Base-by-base conservation (phyloP, 2,888 invertebrate species). In the Drosophila subquinaria region DNA sequence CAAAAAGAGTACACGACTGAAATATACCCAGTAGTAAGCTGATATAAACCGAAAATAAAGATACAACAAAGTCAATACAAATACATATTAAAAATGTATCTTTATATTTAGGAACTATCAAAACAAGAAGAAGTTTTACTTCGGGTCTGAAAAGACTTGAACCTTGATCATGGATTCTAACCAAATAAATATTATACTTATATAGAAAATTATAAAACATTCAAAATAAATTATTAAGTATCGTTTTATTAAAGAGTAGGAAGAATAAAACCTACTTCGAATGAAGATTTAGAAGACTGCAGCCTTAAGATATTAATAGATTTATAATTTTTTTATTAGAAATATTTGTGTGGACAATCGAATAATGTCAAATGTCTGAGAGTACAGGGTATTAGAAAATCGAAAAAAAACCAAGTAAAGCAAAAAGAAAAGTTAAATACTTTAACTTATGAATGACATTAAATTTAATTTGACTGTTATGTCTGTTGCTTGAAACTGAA, bases 391-490 rank as follows among this genome's bases (percentile, higher is more conserved):
- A 69, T 62, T 33, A 38, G 9, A 56, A 62, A 62, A 42, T 30
- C 59, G 45, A 11, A 45, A 47, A 33, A 36, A 23, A 50, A 9
- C n/a, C n/a, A 43, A 45, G 27, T 33, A 15, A 57, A 50, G 27
- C 5, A 15, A 11, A 35, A 8, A 10, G 40, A 45, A 35, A 53
- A 56, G 56, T 56, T n/a, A 71, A 71, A 63, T 75, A 59, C 72
- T 55, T 76, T 66, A 76, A 87, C 83, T 86, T 87, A 83, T 87
- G 69, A 85, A 71, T 66, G 76, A 56, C 80, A 85, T 86, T 73
- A 80, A 86, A 80, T 83, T 81, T 83, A 82, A 86, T 87, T 87
- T 87, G 80, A 85, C 87, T 87, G 77, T 85, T 86, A 82, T 82
- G 82, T 80, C 80, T 79, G 83, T 85, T 72, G 70, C 50, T 57